A percentile compares a stretch with the other conserved stretches of the same genome.
Conservation (phyloP, 2,113 vertebrate genomes). For the Siphamia tubifer region DNA sequence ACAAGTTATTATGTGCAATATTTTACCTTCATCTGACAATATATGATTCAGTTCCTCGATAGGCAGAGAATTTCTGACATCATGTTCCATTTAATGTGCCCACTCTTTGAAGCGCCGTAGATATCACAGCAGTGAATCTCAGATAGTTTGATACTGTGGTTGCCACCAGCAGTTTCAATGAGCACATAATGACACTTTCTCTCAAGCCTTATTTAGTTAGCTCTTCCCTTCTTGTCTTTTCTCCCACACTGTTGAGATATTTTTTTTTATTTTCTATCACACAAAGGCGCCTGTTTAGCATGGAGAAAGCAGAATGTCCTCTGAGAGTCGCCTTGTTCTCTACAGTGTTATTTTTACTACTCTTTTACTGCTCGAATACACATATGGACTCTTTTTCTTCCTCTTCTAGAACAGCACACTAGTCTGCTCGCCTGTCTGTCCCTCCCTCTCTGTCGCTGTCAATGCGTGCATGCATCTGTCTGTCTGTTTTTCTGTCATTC, state of each 20-base stretch:
- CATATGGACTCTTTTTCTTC: conserved; percentile 38
- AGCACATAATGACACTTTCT: conserved; percentile 8
- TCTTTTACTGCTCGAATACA: conserved; percentile 50
- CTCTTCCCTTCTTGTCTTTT: conserved; percentile 5
- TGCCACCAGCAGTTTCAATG: neutral
- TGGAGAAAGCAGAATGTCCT: conserved; percentile 38
- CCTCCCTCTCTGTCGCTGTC: conserved; percentile 4
- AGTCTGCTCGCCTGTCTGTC: conserved; percentile 2
- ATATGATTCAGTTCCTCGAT: neutral
- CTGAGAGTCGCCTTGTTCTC: conserved; percentile 45
- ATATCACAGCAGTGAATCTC: neutral
- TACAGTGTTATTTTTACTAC: conserved; percentile 53
- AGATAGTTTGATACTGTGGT: neutral
- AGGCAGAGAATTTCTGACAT: neutral
- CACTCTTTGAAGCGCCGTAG: neutral
- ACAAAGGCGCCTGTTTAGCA: conserved; percentile 49
- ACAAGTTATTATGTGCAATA: no score
- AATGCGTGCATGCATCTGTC: no score
- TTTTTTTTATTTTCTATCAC: conserved; percentile 45
- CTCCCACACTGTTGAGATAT: conserved; percentile 17
- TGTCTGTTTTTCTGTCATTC: conserved; percentile 33
- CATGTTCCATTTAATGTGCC: neutral
- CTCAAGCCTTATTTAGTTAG: conserved; percentile 6
- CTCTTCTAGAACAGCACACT: conserved; percentile 10
- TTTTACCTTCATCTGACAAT: neutral